phyloP scores from a whole-genome alignment of 1,140 invertebrate genomes.

The Magallana gigas region DNA sequence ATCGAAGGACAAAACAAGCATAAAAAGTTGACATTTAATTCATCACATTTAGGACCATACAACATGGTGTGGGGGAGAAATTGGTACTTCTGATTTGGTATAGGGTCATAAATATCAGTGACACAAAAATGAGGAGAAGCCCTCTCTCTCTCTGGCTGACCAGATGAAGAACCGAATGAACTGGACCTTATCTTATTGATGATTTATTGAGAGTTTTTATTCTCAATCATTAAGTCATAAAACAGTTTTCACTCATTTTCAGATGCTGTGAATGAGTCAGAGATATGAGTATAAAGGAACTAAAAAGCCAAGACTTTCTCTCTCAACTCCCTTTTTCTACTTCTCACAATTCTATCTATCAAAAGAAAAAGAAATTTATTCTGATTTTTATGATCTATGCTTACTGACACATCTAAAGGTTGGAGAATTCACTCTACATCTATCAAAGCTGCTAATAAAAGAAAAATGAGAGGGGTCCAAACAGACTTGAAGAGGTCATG shows the following conservation, averaged over 20 bases:
- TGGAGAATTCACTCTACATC: background rate
- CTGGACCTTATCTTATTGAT: background rate
- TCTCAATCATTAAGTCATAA: conserved; percentile 29
- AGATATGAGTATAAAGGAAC: background rate
- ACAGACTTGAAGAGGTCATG: conserved; percentile 10
- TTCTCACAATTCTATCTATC: background rate
- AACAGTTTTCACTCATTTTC: conserved; percentile 16
- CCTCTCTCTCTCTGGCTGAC: background rate
- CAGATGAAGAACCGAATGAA: background rate
- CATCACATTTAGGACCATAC: background rate
- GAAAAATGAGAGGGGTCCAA: background rate
- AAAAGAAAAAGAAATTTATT: background rate
- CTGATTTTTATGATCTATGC: background rate
- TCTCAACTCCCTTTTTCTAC: background rate
- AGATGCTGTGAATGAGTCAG: background rate
- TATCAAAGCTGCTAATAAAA: conserved; percentile 9
- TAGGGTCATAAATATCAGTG: conserved; percentile 14
- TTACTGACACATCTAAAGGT: conserved; percentile 1
- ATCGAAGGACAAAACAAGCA: background rate
- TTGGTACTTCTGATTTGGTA: background rate
- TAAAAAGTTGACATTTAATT: conserved; percentile 14
- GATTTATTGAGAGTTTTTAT: conserved; percentile 37
- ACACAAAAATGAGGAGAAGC: background rate
- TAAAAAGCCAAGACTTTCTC: background rate
- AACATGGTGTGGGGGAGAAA: conserved; percentile 3